Conservation (phyloP, 2,797 vertebrate species). For the Cheirogaleus major region DNA sequence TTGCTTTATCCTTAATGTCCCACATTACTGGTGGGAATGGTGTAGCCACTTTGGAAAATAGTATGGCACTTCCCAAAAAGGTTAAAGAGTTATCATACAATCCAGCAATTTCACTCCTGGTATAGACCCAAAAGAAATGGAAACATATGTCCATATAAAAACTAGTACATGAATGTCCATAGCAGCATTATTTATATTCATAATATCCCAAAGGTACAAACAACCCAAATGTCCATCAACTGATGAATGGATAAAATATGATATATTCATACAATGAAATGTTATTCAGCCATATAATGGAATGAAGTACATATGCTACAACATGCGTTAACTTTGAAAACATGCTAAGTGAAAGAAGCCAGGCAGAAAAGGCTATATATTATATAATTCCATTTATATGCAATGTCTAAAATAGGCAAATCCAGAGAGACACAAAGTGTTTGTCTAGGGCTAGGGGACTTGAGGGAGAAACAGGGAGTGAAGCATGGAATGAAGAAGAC, state of each 20-base stretch:
- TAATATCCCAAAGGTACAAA: not conserved
- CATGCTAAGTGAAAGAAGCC: not conserved
- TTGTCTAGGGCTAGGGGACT: not conserved
- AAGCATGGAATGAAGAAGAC: rapidly evolving
- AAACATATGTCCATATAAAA: not conserved
- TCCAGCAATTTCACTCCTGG: not conserved
- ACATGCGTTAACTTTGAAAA: not conserved
- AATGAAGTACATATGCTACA: not conserved
- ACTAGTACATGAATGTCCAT: not conserved
- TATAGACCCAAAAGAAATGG: not conserved
- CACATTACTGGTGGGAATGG: not conserved
- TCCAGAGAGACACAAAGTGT: not conserved
- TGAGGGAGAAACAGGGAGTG: not conserved
- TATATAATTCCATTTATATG: not conserved
- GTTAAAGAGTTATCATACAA: not conserved
- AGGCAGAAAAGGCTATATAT: not conserved
- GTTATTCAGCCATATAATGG: not conserved
- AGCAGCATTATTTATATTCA: not conserved
- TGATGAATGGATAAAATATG: not conserved
- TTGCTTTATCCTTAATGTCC: not conserved
- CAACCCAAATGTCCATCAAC: not conserved
- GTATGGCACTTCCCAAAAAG: not conserved
- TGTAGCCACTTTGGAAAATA: not conserved
- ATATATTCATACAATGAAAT: not conserved
- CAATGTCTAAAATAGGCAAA: not conserved